These are phyloP conservation scores for Etheostoma cragini DNA, from an alignment of 2,113 vertebrate species.

Conservation along the genomic window DNA sequence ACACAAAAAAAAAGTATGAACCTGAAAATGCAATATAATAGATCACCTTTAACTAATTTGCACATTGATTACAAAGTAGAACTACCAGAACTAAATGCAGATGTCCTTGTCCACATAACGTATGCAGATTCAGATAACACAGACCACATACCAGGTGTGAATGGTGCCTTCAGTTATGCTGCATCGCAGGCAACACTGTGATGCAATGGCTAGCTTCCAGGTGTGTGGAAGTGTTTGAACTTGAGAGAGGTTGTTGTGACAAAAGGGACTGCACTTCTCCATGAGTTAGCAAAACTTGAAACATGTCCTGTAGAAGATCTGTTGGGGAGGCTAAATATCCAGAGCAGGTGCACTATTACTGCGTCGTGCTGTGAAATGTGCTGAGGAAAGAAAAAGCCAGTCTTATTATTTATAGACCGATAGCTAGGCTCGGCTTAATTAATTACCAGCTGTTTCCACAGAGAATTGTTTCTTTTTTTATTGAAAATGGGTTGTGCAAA, in stretches of 20 bases:
- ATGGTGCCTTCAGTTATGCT: background rate
- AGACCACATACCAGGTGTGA: background rate
- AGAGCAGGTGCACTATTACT: slow-evolving; percentile 30
- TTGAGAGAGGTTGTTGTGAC: background rate
- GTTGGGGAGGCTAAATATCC: slow-evolving; percentile 47
- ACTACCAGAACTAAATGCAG: background rate
- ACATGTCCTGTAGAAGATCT: slow-evolving; percentile 24
- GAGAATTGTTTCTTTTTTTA: slow-evolving; percentile 65
- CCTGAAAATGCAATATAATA: too few species aligned
- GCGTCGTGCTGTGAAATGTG: slow-evolving; percentile 24
- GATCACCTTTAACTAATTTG: too few species aligned
- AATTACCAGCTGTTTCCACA: slow-evolving; percentile 58
- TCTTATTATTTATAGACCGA: slow-evolving; percentile 61
- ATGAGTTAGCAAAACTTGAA: slow-evolving; percentile 13
- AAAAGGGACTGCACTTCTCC: slow-evolving; percentile 1
- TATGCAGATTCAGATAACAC: background rate
- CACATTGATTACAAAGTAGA: too few species aligned
- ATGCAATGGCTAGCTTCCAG: background rate
- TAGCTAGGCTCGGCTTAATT: slow-evolving; percentile 54
- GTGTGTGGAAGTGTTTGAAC: background rate
- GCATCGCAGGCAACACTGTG: background rate
- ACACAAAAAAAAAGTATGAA: too few species aligned
- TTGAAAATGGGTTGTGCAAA: slow-evolving; percentile 73
- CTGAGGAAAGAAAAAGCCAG: slow-evolving; percentile 14
- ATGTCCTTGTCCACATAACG: background rate